Evolutionary conservation across 2,797 vertebrate species (phyloP).

Genomic region (Sandelia bainsii): DNA sequence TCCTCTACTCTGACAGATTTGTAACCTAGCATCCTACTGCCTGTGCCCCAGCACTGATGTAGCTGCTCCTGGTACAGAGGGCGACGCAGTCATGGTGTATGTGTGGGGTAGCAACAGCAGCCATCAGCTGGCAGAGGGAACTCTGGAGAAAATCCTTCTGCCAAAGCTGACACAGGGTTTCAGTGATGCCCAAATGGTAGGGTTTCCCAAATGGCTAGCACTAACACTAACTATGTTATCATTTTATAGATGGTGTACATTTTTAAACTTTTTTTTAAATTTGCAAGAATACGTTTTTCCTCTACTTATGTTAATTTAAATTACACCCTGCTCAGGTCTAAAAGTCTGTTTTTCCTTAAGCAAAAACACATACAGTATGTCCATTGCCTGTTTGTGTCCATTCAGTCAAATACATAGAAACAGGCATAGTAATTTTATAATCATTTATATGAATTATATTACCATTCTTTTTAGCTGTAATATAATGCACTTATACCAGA

Average conservation of each 20-base stretch:
- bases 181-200: conserved; percentile 88
- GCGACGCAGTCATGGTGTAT: conserved; percentile 84
- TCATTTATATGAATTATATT: too few species aligned
- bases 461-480: not conserved
- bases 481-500: not conserved
- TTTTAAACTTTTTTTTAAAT: too few species aligned
- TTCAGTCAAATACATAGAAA: too few species aligned
- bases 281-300: too few species aligned
- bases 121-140: conserved; percentile 89
- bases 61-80: conserved; percentile 73
- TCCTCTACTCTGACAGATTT: conserved; percentile 77
- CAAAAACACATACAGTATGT: not conserved
- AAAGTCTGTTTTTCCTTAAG: not conserved
- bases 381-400: not conserved
- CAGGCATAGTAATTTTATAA: not conserved
- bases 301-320: too few species aligned
- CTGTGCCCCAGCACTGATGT: conserved; percentile 83
- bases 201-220: not conserved
- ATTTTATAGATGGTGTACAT: too few species aligned
- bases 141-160: conserved; percentile 88
- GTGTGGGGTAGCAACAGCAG: conserved; percentile 91
- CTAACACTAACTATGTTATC: not conserved
- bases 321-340: too few species aligned
- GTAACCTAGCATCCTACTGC: conserved; percentile 86
- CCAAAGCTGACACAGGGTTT: conserved; percentile 89